Conservation (phyloP, 2,797 vertebrate genomes). For the Xerus rutilus region DNA sequence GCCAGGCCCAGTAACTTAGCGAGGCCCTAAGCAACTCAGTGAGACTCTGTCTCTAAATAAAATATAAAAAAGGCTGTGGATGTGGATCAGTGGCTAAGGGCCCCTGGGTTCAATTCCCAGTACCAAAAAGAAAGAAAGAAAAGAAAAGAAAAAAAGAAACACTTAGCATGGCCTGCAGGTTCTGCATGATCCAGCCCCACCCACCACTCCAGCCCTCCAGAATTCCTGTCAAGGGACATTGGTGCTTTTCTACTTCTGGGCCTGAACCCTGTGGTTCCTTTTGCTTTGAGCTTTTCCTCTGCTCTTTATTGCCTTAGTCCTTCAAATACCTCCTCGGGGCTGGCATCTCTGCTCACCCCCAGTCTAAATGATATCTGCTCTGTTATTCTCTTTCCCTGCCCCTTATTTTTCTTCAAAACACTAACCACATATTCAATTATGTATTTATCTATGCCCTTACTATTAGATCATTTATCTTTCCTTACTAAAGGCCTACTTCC, state of each 20-base stretch:
- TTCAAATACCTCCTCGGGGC: not conserved
- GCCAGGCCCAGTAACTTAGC: too few relatives aligned
- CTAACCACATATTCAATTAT: not conserved
- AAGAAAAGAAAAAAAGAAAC: too few relatives aligned
- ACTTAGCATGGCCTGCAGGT: not conserved
- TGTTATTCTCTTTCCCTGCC: too few relatives aligned
- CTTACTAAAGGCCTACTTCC: not conserved
- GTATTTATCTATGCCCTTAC: not conserved
- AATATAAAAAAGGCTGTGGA: too few relatives aligned
- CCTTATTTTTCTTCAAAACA: not conserved
- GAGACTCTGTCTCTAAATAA: too few relatives aligned
- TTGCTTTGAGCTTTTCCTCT: not conserved
- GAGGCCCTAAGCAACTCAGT: too few relatives aligned
- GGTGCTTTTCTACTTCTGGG: not conserved
- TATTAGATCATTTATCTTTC: not conserved
- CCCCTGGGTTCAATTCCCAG: too few relatives aligned
- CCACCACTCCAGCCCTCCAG: not conserved
- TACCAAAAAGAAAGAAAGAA: too few relatives aligned
- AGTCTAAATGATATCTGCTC: not conserved
- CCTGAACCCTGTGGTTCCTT: not conserved
- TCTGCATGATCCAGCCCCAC: fast-evolving
- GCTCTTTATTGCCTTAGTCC: not conserved
- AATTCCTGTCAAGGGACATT: too few relatives aligned
- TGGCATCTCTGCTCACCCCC: not conserved
- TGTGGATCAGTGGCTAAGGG: too few relatives aligned